Conservation (phyloP, 2,797 vertebrate genomes). For the Calcarius lapponicus region DNA sequence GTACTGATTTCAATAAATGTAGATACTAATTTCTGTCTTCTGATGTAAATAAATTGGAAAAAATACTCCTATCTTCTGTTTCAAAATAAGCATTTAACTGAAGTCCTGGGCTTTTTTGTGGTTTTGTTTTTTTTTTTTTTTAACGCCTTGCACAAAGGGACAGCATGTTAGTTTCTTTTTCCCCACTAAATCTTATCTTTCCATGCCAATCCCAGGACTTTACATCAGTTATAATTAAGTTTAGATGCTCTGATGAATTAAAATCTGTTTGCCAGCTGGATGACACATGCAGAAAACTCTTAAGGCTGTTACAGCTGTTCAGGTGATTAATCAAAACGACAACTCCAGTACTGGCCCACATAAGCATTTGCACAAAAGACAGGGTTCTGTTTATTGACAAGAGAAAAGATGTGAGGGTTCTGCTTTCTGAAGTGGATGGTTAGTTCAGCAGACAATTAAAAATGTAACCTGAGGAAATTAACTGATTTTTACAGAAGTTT, state of each 20-base stretch:
- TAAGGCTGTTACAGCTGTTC: background rate
- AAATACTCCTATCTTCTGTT: fast-evolving
- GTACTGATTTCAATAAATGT: background rate
- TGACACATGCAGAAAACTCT: background rate
- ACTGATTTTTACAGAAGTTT: background rate
- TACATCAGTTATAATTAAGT: background rate
- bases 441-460: background rate
- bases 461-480: background rate
- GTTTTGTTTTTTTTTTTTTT: background rate
- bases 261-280: background rate
- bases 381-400: background rate
- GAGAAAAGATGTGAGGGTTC: background rate
- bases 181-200: background rate
- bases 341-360: background rate
- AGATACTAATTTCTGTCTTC: background rate
- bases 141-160: background rate
- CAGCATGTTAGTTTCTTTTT: background rate
- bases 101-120: background rate
- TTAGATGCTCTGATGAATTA: background rate
- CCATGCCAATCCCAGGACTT: background rate
- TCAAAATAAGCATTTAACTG: background rate
- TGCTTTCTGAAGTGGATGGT: background rate
- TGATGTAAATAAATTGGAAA: background rate
- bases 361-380: background rate
- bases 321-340: background rate